Conservation (phyloP, 2,797 vertebrate genomes). For the Myotis daubentonii region DNA sequence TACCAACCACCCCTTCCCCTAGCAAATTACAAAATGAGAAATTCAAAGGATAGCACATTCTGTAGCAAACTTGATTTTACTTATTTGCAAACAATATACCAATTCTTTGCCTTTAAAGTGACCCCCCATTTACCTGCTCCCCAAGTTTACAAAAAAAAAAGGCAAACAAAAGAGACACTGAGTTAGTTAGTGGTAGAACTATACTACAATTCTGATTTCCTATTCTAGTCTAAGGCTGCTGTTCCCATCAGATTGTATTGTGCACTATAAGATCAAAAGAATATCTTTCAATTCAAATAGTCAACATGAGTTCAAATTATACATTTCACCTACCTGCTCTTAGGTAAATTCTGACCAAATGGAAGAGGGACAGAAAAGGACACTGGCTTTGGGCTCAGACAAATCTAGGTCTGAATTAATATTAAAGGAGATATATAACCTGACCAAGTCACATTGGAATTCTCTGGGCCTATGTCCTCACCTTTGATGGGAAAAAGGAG, state of each 20-base stretch:
- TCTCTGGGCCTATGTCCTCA: neutral
- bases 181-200: neutral
- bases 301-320: slow-evolving; percentile 28
- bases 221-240: neutral
- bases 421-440: neutral
- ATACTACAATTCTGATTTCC: neutral
- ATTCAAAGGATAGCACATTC: neutral
- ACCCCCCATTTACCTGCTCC: neutral
- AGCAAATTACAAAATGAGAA: slow-evolving; percentile 9
- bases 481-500: neutral
- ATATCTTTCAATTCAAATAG: neutral
- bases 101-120: slow-evolving; percentile 32
- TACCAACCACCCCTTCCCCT: neutral
- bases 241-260: neutral
- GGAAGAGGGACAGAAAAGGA: neutral
- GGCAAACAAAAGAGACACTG: neutral
- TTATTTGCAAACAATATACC: slow-evolving; percentile 54
- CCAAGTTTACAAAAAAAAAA: neutral
- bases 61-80: slow-evolving; percentile 13
- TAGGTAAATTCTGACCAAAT: slow-evolving; percentile 25
- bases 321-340: neutral
- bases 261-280: neutral
- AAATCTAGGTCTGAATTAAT: slow-evolving; percentile 20
- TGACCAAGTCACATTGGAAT: slow-evolving; percentile 37
- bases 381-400: neutral